Evolutionary conservation across 2,113 vertebrate genomes (phyloP), one percentile per base, ranked within the genome.

Genomic region (Nycticorax nycticorax): DNA sequence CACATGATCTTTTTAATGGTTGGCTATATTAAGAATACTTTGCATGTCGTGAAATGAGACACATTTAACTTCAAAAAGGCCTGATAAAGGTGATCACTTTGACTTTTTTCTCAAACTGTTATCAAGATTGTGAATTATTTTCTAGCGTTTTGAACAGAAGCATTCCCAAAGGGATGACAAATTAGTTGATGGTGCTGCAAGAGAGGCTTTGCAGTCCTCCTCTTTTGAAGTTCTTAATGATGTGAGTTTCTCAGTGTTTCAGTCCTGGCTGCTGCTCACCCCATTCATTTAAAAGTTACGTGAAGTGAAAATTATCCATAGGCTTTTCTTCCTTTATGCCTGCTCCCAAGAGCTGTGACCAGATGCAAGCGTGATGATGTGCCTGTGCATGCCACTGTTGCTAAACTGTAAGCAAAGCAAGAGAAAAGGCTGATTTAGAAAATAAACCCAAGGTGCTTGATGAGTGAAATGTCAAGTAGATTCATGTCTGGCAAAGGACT

Each of bases 401-500:
- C 95, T 97, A 69, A 97, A 96, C 79, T 88, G 69, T 89, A 89
- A 96, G 92, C 85, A 91, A 97, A 89, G 72, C 55, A 81, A 95
- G 84, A 82, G 71, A 85, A 96, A 93, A 96, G 89, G 53, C 92
- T 93, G 94, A 95, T 95, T 95, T 88, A 92, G 88, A 96, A 96
- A 97, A 98, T 97, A 96, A 94, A 96, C 92, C 80, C 92, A 95
- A 97, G 93, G 96, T 98, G 96, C 97, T 97, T 95, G 98, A 93
- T 98, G 97, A 98, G 93, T 95, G 95, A 98, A 98, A 92, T 96
- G 96, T 97, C 98, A 98, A 96, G 95, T 94, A 97, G 98, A 98
- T 98, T 98, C 98, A 97, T 93, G 97, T 97, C 97, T 96, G 95
- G 94, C 95, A 91, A 93, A 98, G 95, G 92, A 93, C 95, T 97